A percentile compares a stretch with the other conserved stretches of the same genome.
phyloP scores from a whole-genome alignment of 2,113 vertebrate species.

The Pygoscelis antarcticus region DNA sequence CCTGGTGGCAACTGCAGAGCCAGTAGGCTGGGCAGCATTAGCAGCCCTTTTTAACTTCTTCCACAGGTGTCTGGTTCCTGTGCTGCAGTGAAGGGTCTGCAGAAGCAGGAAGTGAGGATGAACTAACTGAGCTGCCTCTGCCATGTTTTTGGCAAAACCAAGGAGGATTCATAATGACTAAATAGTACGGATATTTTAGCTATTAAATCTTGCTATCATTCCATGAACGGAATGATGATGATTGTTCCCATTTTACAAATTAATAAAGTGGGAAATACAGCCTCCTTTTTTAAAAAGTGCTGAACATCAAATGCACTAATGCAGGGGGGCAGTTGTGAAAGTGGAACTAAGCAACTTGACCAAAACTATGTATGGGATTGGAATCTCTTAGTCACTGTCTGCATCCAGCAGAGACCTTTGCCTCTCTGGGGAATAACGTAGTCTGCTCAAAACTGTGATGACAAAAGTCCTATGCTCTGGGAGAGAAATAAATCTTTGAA shows the following conservation, averaged over 20 bases:
- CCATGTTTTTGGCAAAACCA: not conserved
- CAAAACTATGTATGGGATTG: not conserved
- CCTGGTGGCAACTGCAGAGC: not conserved
- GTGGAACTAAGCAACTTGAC: not conserved
- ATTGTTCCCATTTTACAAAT: not conserved
- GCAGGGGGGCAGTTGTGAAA: not conserved
- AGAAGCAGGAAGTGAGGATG: not conserved
- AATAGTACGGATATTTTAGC: not conserved
- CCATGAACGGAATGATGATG: rapidly evolving
- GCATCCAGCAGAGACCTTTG: not conserved
- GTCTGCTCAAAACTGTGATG: not conserved
- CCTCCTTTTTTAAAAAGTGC: not conserved
- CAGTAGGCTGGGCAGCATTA: not conserved
- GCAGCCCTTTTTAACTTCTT: not conserved
- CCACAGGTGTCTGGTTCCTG: not conserved
- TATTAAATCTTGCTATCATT: not conserved
- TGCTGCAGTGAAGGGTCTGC: not conserved
- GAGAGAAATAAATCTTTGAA: not conserved
- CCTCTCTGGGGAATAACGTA: not conserved
- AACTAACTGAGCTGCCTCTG: not conserved
- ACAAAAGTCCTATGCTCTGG: not conserved
- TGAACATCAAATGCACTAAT: not conserved
- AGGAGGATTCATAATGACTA: not conserved
- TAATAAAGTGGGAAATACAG: not conserved
- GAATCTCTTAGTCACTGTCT: not conserved